Percentiles rank a stretch among this genome's conserved stretches.
These are phyloP conservation scores for Leucopsar rothschildi DNA, from an alignment of 2,113 vertebrate genomes.

Conservation along the genomic window DNA sequence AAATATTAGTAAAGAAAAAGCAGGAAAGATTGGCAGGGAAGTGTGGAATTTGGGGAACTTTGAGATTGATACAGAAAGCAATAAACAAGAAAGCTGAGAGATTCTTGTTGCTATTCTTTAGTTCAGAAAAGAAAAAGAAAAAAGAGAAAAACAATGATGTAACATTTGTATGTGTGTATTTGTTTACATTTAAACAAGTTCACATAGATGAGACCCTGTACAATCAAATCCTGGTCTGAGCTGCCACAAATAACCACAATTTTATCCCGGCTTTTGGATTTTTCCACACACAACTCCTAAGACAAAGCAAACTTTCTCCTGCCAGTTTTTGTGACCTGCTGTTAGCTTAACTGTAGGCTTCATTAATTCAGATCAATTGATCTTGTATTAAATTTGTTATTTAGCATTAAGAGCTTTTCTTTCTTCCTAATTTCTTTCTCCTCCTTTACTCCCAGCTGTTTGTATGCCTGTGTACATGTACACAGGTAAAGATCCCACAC, in stretches of 20 bases:
- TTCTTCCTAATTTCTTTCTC: not conserved
- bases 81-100: not conserved
- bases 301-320: not conserved
- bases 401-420: not conserved
- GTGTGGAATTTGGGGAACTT: not conserved
- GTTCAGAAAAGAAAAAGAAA: not conserved
- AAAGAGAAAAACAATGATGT: not conserved
- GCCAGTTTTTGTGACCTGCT: not conserved
- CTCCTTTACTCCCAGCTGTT: not conserved
- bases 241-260: not conserved
- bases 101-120: not conserved
- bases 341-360: not conserved
- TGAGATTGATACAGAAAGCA: not conserved
- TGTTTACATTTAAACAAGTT: not conserved
- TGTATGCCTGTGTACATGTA: not conserved
- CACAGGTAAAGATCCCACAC: not conserved
- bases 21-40: not conserved
- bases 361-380: not conserved
- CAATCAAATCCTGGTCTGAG: not conserved
- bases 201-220: not conserved
- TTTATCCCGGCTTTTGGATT: not conserved
- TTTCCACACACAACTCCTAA: not conserved
- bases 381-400: not conserved
- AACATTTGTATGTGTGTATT: not conserved
- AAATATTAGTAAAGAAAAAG: not conserved